phyloP scores from a whole-genome alignment of 2,888 invertebrate species.

The Spicauda simplicius region DNA sequence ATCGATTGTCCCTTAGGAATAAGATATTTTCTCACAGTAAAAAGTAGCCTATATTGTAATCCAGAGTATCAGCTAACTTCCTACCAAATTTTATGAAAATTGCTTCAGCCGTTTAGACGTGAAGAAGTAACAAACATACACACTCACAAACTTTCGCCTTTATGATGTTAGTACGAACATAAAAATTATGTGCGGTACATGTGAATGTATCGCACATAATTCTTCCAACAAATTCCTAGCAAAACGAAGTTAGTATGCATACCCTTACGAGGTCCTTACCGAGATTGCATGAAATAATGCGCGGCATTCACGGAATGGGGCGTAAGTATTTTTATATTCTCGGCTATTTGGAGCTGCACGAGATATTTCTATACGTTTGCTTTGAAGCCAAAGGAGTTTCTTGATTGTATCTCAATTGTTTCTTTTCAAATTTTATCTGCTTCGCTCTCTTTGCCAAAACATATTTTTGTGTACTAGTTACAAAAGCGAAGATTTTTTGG shows the following conservation, averaged over 20 bases:
- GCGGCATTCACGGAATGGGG: constrained; percentile 23
- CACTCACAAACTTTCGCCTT: no score
- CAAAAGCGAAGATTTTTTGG: neutral
- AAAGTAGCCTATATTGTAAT: no score
- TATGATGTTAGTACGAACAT: no score
- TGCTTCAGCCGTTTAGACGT: no score
- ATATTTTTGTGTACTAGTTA: neutral
- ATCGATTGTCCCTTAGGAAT: no score
- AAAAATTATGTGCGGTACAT: no score
- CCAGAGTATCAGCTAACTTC: no score
- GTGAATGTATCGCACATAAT: neutral
- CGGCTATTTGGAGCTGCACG: constrained; percentile 8
- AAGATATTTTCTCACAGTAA: no score
- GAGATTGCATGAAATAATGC: constrained; percentile 29
- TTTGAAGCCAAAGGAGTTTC: neutral
- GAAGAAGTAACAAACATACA: no score
- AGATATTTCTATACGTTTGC: constrained; percentile 6
- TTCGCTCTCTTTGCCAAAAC: neutral
- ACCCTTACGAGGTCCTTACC: constrained; percentile 28
- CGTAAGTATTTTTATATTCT: constrained; percentile 22
- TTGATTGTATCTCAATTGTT: constrained; percentile 1
- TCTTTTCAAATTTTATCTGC: neutral
- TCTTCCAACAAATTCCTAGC: constrained; percentile 6
- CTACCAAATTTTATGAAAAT: no score
- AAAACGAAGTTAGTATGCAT: constrained; percentile 2